Base-by-base conservation (phyloP, 2,888 invertebrate species). In the Alloscopus bannaensis region DNA sequence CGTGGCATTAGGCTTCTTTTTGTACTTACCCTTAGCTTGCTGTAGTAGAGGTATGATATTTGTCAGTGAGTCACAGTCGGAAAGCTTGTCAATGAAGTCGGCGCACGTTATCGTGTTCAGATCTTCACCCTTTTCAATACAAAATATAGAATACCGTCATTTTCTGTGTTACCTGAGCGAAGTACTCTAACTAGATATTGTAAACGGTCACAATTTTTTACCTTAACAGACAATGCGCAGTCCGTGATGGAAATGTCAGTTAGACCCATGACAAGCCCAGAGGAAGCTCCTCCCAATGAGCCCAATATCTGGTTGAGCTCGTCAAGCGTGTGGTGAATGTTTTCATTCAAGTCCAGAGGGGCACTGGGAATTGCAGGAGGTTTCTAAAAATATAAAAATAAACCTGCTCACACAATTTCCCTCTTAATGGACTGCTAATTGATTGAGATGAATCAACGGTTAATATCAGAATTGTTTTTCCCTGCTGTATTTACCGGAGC, bases 211-310 rank as follows among this genome's bases (percentile, higher is more conserved):
- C n/a, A n/a, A n/a, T n/a, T n/a, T n/a, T 6, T 28, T 52, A 84
- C 84, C 75, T 84, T 82, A 11, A 84, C 40, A 18, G 73, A 62
- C 55, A 42, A 36, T 6, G 73, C 84, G 64, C 84, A 84, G 31
- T 84, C 80, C 4, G 81, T 80, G 13, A 81, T 78, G 3, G 81
- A 81, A 60, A 83, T 59, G 3, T 83, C 84, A 13, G 84, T 81
- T 1, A 81, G 57, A 8, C 81, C 84, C 80, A 73, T 69, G 0
- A 84, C 82, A 3, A 75, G 29, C 22, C 77, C 75, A 2, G 71
- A 73, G 8, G 62, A 45, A 2, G 78, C 80, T 1, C 70, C 73
- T n/a, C 84, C 84, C 31, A 80, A 36, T 1, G 76, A 52, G 3
- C 79, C 81, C n/a, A 84, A 47, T 29, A 84, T 71, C 4, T 22